Evolutionary conservation across 2,797 vertebrate genomes (phyloP).

Genomic region (Graptemys geographica): DNA sequence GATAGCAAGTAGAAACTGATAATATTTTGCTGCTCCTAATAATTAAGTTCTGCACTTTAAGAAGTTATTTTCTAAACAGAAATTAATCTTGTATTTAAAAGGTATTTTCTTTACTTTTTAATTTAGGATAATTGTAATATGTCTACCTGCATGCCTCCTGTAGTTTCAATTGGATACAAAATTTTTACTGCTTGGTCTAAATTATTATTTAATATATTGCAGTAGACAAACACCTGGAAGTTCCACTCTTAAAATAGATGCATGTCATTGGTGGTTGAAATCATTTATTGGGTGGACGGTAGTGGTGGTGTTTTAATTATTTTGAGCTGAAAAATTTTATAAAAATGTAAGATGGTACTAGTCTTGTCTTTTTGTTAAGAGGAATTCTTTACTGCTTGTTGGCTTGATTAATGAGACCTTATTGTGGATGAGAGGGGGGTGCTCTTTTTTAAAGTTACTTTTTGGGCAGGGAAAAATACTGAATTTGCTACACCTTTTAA

Average conservation of each 20-base stretch:
- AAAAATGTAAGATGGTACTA: not conserved
- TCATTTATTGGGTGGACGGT: not conserved
- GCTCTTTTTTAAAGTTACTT: not conserved
- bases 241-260: not conserved
- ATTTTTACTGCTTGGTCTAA: not conserved
- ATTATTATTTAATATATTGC: not conserved
- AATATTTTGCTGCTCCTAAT: not conserved
- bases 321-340: not conserved
- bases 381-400: not conserved
- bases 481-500: not conserved
- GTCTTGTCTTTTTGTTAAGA: not conserved
- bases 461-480: not conserved
- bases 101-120: not conserved
- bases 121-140: not conserved
- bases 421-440: not conserved
- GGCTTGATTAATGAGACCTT: not conserved
- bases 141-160: not conserved
- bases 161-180: not conserved
- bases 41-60: not conserved
- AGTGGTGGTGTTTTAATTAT: not conserved
- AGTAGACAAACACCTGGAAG: not conserved
- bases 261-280: not conserved
- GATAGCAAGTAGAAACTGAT: not conserved
- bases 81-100: not conserved
- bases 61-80: too few relatives aligned